Conservation (phyloP, 1,140 invertebrate species). For the Penaeus chinensis region DNA sequence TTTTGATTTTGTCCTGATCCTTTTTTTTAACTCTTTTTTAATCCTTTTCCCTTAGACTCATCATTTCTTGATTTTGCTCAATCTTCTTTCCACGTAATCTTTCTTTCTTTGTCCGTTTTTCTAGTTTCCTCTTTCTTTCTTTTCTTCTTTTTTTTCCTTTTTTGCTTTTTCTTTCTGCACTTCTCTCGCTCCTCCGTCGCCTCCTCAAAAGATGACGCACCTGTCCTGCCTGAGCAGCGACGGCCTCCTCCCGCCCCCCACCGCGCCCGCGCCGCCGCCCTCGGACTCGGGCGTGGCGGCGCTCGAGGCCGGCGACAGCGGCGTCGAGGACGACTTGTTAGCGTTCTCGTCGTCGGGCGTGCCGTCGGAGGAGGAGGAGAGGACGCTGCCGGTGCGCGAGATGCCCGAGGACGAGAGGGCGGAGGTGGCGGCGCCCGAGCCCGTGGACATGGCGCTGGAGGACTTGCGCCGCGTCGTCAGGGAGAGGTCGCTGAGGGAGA, state of each 20-base stretch:
- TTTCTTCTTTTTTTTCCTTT: too few relatives aligned
- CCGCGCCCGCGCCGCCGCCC: too few relatives aligned
- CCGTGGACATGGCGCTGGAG: conserved; percentile 32
- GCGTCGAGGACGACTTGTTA: conserved; percentile 4
- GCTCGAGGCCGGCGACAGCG: not conserved
- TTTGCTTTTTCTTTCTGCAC: too few relatives aligned
- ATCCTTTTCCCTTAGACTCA: too few relatives aligned
- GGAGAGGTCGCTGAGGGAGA: conserved; percentile 51
- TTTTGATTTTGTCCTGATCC: too few relatives aligned
- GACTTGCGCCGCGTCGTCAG: conserved; percentile 47
- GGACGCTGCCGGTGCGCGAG: conserved; percentile 18
- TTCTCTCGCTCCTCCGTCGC: too few relatives aligned
- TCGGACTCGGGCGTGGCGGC: too few relatives aligned
- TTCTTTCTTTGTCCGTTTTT: too few relatives aligned
- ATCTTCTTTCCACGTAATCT: too few relatives aligned
- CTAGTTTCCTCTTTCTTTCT: too few relatives aligned
- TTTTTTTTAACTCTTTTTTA: too few relatives aligned
- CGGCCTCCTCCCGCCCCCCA: not conserved
- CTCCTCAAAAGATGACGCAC: not conserved
- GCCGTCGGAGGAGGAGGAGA: not conserved
- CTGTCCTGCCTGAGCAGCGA: not conserved
- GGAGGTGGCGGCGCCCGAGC: conserved; percentile 23
- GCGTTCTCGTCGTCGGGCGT: conserved; percentile 29
- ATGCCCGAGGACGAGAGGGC: conserved; percentile 22
- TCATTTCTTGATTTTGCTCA: too few relatives aligned